Evolutionary conservation across 2,888 invertebrate species (phyloP).

Genomic region (Drosophila tripunctata): DNA sequence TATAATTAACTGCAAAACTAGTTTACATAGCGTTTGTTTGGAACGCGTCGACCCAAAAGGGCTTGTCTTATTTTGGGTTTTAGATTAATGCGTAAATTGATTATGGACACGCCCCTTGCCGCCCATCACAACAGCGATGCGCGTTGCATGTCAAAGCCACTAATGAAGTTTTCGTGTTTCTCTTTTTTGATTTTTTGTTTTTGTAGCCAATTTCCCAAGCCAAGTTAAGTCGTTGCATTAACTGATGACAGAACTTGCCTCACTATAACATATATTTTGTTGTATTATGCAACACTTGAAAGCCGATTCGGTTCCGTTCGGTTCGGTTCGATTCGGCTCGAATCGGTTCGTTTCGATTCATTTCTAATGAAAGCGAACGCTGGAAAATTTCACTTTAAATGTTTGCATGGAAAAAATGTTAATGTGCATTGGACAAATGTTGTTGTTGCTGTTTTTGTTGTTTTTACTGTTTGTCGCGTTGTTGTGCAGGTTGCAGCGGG

Average conservation of each 20-base stretch:
- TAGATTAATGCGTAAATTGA: constrained; percentile 61
- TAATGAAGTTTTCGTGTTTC: constrained; percentile 71
- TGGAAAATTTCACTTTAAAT: constrained; percentile 73
- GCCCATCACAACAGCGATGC: background rate
- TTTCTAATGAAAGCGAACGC: constrained; percentile 78
- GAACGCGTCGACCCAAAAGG: constrained; percentile 22
- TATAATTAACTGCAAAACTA: constrained; percentile 63
- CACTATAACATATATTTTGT: no score
- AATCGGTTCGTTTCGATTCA: constrained; percentile 34
- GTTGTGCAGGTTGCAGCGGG: constrained; percentile 63
- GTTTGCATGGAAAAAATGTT: constrained; percentile 60
- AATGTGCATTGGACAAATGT: constrained; percentile 72
- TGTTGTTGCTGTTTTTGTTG: constrained; percentile 31
- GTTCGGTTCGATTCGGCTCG: background rate
- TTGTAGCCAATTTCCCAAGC: constrained; percentile 23
- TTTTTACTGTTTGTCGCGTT: constrained; percentile 33
- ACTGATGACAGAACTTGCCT: constrained; percentile 53
- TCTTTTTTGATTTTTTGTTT: background rate
- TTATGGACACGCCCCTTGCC: constrained; percentile 41
- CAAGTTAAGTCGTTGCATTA: constrained; percentile 24
- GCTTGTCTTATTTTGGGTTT: constrained; percentile 24
- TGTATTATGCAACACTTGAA: constrained; percentile 43
- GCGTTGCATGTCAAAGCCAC: constrained; percentile 34
- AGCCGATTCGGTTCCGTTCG: background rate
- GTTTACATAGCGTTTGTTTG: constrained; percentile 43